phyloP scores from a whole-genome alignment of 2,113 vertebrate species.

The Sinocyclocheilus grahami region DNA sequence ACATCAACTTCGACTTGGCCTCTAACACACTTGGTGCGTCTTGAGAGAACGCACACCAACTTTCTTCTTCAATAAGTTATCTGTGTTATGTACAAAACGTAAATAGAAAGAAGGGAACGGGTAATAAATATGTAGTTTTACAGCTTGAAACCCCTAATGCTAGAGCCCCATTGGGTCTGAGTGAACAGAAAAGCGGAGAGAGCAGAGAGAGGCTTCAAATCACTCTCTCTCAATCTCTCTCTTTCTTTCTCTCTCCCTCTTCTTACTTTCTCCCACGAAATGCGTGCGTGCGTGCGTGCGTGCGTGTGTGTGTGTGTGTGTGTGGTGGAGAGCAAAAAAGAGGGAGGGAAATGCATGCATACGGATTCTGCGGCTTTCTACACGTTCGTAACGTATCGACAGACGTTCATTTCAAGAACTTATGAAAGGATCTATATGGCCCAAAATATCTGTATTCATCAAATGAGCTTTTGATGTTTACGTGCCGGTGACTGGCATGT shows the following conservation, averaged over 20 bases:
- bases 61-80: constrained; percentile 59
- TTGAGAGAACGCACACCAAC: constrained; percentile 65
- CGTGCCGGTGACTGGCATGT: constrained; percentile 15
- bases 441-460: constrained; percentile 6
- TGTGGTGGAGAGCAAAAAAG: constrained; percentile 40
- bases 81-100: constrained; percentile 65
- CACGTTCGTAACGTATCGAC: constrained; percentile 37
- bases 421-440: background rate
- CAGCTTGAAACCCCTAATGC: constrained; percentile 68
- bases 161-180: constrained; percentile 77
- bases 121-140: constrained; percentile 71
- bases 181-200: constrained; percentile 74
- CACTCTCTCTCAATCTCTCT: constrained; percentile 73
- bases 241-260: constrained; percentile 71
- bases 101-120: constrained; percentile 61
- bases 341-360: constrained; percentile 64
- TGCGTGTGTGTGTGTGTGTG: background rate
- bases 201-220: constrained; percentile 74
- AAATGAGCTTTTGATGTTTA: constrained; percentile 14
- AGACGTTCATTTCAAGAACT: background rate
- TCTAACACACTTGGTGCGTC: constrained; percentile 63
- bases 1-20: constrained; percentile 71
- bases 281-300: constrained; percentile 60
- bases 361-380: constrained; percentile 53
- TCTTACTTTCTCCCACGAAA: constrained; percentile 73